Evolutionary conservation across 2,888 invertebrate genomes (phyloP).

Genomic region (Macropis europaea): DNA sequence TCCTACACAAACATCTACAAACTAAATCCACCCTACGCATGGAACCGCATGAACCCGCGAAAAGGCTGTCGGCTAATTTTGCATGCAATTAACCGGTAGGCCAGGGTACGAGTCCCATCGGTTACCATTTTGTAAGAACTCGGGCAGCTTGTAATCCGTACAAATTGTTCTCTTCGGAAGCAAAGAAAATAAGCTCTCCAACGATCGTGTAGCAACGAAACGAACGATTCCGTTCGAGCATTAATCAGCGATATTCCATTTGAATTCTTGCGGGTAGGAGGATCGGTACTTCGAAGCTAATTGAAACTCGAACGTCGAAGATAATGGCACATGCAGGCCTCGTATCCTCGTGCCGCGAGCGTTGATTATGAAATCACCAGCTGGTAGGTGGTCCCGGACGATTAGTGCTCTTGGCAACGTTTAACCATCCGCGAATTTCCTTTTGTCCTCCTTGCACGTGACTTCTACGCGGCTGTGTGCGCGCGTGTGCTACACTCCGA

Average conservation of each 20-base stretch:
- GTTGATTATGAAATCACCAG: constrained; percentile 72
- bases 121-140: too few species aligned
- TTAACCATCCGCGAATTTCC: constrained; percentile 39
- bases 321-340: constrained; percentile 53
- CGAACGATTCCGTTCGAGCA: constrained; percentile 8
- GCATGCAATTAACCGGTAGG: too few species aligned
- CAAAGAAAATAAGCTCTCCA: too few species aligned
- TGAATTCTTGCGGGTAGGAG: constrained; percentile 24
- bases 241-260: constrained; percentile 37
- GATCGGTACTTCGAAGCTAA: constrained; percentile 45
- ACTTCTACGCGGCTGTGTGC: neutral
- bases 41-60: too few species aligned
- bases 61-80: too few species aligned
- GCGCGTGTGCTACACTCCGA: neutral
- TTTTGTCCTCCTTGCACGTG: constrained; percentile 25
- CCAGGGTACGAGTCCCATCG: too few species aligned
- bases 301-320: constrained; percentile 60
- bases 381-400: constrained; percentile 70
- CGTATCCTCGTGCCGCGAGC: constrained; percentile 59
- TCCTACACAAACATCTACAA: too few species aligned
- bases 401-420: constrained; percentile 65
- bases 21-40: too few species aligned
- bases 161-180: too few species aligned
- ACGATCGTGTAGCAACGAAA: too few species aligned
- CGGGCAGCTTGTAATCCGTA: too few species aligned